Base-by-base conservation (phyloP, 2,113 vertebrate genomes). In the Aldabrachelys gigantea region DNA sequence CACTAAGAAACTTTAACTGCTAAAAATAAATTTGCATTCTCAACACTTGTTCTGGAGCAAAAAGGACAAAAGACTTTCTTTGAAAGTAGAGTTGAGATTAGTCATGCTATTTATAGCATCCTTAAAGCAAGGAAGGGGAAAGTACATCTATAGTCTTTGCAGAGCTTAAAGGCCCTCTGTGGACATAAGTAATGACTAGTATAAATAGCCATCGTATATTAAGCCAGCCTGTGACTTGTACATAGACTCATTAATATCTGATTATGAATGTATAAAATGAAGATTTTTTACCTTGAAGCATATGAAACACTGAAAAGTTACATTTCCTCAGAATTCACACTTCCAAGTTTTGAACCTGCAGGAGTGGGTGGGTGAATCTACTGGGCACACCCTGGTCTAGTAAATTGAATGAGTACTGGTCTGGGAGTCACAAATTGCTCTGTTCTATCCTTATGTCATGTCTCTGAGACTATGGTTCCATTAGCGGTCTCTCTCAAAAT, bases 401-500 rank as follows among this genome's bases (percentile, higher is more conserved):
- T 72, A 72, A 38, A 72, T 17, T 72, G 65, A 38, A 21, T 38
- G 65, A 72, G 19, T 72, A 72, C 19, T 72, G n/a, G 16, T 38
- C 16, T 72, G 65, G 65, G 65, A 72, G 65, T 38, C 35, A 72
- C 65, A 72, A 72, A 38, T 72, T 38, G 17, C n/a, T 72, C n/a
- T 10, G 65, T 21, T 72, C 17, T 94, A 49, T 86, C 81, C 54
- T 54, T 92, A 25, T 38, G 93, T 91, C 84, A 80, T 94, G 41
- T 5, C 89, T 91, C 91, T 89, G 75, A 94, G 56, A 84, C 75
- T 8, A 76, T 94, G 89, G 88, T 94, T 96, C 1, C 3, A 80
- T 52, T 92, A 92, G 91, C 2, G 82, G 27, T 49, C 59, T 89
- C 54, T 29, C 75, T 95, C 80, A 88, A 95, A 91, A 94, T 89